Percentiles rank a stretch among this genome's conserved stretches.
phyloP scores from a whole-genome alignment of 2,113 vertebrate genomes.

The Camelus dromedarius region DNA sequence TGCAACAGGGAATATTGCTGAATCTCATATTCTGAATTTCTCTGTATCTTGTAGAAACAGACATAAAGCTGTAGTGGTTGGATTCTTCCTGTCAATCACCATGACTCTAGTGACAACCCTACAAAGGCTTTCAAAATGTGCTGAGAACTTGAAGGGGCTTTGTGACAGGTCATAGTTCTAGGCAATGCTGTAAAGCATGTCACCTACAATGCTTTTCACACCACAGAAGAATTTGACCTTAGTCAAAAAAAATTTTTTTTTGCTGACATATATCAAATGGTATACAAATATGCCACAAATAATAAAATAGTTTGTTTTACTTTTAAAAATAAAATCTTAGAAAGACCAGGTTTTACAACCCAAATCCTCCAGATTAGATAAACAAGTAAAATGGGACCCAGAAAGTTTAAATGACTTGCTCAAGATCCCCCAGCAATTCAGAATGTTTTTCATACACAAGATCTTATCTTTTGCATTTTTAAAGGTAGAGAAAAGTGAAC shows the following conservation, averaged over 20 bases:
- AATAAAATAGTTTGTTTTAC: conserved; percentile 8
- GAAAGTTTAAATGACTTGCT: background rate
- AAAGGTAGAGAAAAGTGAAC: background rate
- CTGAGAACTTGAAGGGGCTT: background rate
- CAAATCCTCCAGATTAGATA: background rate
- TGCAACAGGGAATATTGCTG: background rate
- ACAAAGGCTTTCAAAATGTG: background rate
- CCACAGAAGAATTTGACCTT: background rate
- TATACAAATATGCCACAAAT: background rate
- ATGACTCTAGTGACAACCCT: background rate
- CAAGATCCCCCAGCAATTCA: background rate
- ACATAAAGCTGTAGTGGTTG: background rate
- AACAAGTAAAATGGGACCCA: background rate
- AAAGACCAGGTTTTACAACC: background rate
- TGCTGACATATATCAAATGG: background rate
- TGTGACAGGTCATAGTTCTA: background rate
- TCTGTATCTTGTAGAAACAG: background rate
- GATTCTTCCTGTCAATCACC: background rate
- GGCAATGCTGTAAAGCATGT: background rate
- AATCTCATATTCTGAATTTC: background rate
- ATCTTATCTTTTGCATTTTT: background rate
- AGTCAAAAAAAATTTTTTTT: background rate
- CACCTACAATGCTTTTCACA: background rate
- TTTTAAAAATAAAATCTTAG: conserved; percentile 15
- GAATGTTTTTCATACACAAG: background rate